Conservation (phyloP, 2,888 invertebrate genomes). For the Pilophorus perplexus region DNA sequence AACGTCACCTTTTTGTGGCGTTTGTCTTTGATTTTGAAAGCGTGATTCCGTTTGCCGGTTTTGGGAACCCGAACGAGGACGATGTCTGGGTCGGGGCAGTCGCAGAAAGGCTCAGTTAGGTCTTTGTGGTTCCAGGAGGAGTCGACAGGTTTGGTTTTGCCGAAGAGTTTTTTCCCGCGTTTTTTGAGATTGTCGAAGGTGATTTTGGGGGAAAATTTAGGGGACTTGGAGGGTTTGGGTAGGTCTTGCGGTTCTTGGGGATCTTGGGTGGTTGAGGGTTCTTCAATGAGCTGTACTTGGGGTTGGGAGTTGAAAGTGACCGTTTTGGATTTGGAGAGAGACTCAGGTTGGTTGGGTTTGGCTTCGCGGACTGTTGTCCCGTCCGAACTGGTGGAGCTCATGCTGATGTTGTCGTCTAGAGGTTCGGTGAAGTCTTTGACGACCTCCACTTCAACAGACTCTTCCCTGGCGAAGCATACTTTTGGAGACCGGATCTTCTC, state of each 20-base stretch:
- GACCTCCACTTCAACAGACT: constrained; percentile 12
- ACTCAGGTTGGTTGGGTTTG: neutral
- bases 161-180: constrained; percentile 36
- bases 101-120: constrained; percentile 23
- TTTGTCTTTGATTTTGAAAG: constrained; percentile 38
- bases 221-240: neutral
- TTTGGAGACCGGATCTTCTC: neutral
- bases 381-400: constrained; percentile 22
- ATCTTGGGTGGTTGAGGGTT: neutral
- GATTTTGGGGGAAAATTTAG: constrained; percentile 37
- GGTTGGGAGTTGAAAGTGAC: constrained; percentile 19
- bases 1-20: constrained; percentile 25
- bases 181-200: constrained; percentile 29
- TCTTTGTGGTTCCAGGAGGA: constrained; percentile 38
- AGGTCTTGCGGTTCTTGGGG: neutral
- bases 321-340: neutral
- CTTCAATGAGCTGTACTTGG: constrained; percentile 7
- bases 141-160: neutral
- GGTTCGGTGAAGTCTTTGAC: constrained; percentile 19
- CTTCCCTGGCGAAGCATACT: constrained; percentile 23
- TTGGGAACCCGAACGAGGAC: constrained; percentile 40
- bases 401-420: constrained; percentile 5
- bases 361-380: neutral
- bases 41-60: constrained; percentile 16
- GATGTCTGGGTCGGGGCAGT: constrained; percentile 37